phyloP scores from a whole-genome alignment of 2,113 vertebrate genomes.

The Polypterus senegalus region DNA sequence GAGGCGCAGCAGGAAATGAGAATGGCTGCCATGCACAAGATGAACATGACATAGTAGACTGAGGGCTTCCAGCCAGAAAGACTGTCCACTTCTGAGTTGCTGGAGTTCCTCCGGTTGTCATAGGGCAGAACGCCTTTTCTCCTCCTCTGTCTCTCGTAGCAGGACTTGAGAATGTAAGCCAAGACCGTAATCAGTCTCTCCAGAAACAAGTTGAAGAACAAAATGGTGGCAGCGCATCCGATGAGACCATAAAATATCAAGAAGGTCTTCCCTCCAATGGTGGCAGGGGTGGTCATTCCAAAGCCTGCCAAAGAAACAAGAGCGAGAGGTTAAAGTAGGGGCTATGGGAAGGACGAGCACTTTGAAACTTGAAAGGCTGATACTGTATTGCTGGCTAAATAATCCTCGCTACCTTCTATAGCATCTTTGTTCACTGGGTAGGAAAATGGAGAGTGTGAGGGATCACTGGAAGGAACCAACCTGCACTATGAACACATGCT shows the following conservation, averaged over 20 bases:
- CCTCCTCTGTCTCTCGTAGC: constrained; percentile 57
- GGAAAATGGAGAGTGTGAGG: no score
- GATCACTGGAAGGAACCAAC: no score
- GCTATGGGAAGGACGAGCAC: no score
- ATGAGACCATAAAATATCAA: constrained; percentile 89
- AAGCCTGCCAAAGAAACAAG: constrained; percentile 66
- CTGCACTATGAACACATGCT: no score
- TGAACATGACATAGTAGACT: constrained; percentile 88
- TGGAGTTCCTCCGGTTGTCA: constrained; percentile 23
- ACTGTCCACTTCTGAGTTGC: constrained; percentile 31
- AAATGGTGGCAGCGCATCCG: constrained; percentile 83
- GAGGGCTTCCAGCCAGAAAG: constrained; percentile 87
- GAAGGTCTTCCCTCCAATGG: constrained; percentile 80
- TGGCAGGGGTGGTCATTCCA: constrained; percentile 90
- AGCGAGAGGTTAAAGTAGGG: constrained; percentile 6
- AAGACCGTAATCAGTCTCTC: constrained; percentile 88
- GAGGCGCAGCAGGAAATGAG: constrained; percentile 87
- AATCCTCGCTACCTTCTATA: no score
- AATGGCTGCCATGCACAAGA: constrained; percentile 73
- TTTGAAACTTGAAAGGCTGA: no score
- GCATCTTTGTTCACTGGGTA: no score
- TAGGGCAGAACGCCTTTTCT: constrained; percentile 54
- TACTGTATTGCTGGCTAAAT: no score
- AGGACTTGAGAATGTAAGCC: constrained; percentile 70
- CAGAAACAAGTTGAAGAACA: constrained; percentile 95